Conservation (phyloP, 92 coral and sea anemone species). For the Epizoanthus scotinus region DNA sequence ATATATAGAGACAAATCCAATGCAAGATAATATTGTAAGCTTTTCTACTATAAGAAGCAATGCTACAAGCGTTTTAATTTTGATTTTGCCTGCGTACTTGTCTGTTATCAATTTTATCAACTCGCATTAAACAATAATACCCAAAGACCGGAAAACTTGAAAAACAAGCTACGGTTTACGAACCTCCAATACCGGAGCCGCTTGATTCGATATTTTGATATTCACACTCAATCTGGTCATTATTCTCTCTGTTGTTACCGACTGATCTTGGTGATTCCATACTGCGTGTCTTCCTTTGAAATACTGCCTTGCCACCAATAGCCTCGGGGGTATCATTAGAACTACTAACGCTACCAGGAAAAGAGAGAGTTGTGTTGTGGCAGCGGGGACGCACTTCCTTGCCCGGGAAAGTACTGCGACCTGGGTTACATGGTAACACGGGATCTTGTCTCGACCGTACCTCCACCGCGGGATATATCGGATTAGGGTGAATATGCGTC, state of each 20-base stretch:
- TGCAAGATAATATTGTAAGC: too few relatives aligned
- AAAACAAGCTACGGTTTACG: neutral
- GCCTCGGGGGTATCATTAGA: too few relatives aligned
- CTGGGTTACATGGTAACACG: neutral
- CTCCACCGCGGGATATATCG: constrained; percentile 3
- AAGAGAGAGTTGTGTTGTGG: neutral
- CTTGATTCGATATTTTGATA: constrained; percentile 11
- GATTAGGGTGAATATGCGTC: neutral
- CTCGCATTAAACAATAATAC: neutral
- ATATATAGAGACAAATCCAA: too few relatives aligned
- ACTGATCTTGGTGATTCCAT: neutral
- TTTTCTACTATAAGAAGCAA: too few relatives aligned
- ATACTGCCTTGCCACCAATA: neutral
- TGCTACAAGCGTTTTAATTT: too few relatives aligned
- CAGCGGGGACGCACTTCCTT: neutral
- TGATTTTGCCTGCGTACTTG: too few relatives aligned
- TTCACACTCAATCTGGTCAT: too few relatives aligned
- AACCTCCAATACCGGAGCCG: neutral
- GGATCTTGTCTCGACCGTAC: too few relatives aligned
- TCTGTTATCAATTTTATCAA: neutral
- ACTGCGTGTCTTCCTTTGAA: neutral
- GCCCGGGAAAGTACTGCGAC: neutral
- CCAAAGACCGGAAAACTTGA: neutral
- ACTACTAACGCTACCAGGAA: neutral
- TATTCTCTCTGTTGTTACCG: neutral